These are phyloP conservation scores for Oceanodroma tethys DNA, from an alignment of 2,113 vertebrate species.

Conservation along the genomic window DNA sequence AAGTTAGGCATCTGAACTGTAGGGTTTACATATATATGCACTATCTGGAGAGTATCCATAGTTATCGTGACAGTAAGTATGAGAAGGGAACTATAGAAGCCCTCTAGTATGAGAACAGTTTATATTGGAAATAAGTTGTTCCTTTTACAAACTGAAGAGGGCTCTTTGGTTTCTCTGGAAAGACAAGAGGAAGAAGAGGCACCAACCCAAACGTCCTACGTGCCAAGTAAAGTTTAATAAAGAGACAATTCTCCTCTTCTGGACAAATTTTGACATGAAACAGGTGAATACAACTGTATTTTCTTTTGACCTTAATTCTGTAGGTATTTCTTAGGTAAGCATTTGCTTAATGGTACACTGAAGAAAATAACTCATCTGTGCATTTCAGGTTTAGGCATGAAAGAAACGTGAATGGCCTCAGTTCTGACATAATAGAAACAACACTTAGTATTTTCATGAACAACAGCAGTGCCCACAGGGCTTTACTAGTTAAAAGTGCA, in stretches of 20 bases:
- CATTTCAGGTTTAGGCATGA: not conserved
- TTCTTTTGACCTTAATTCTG: not conserved
- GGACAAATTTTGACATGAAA: not conserved
- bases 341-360: not conserved
- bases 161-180: not conserved
- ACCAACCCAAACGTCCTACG: not conserved
- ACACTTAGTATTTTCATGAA: not conserved
- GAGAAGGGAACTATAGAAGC: not conserved
- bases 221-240: not conserved
- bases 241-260: not conserved
- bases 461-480: not conserved
- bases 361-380: not conserved
- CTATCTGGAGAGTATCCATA: not conserved
- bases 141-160: not conserved
- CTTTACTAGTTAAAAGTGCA: not conserved
- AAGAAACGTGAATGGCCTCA: not conserved
- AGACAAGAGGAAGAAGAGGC: not conserved
- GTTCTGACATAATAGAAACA: not conserved
- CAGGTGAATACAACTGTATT: not conserved
- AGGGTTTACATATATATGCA: not conserved
- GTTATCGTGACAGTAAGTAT: not conserved
- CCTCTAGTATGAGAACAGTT: not conserved
- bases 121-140: not conserved
- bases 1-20: not conserved
- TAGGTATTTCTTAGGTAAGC: not conserved